These are phyloP conservation scores for Athripsodes cinereus DNA, from an alignment of 2,888 invertebrate genomes.

Conservation along the genomic window DNA sequence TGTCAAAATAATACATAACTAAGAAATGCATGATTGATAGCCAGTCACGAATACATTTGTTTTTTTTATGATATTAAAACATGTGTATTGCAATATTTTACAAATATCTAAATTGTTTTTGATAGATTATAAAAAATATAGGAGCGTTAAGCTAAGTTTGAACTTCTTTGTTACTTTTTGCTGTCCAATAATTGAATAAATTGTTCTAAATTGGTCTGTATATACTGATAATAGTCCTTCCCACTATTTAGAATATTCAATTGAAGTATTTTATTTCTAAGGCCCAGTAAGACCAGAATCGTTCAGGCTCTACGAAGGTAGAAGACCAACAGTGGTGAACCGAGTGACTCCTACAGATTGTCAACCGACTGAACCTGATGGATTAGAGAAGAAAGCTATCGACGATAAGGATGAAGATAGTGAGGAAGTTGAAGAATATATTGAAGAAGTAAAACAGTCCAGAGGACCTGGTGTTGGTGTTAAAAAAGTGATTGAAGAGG, in stretches of 20 bases:
- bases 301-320: slow-evolving; percentile 19
- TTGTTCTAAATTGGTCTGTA: not conserved
- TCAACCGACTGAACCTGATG: slow-evolving; percentile 17
- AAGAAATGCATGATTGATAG: no score
- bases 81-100: no score
- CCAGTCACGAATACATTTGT: no score
- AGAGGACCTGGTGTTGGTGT: not conserved
- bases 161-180: no score
- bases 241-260: not conserved
- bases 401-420: slow-evolving; percentile 8
- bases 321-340: slow-evolving; percentile 7
- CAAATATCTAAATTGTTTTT: no score
- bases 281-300: slow-evolving; percentile 27
- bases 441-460: slow-evolving; percentile 5
- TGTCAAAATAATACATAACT: no score
- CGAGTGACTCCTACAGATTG: slow-evolving; percentile 21
- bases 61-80: no score
- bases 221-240: no score
- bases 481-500: slow-evolving; percentile 19
- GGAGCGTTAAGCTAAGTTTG: no score
- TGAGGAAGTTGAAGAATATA: slow-evolving; percentile 9
- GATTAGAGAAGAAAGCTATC: slow-evolving; percentile 2
- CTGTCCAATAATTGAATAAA: no score
- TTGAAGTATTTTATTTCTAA: slow-evolving; percentile 3
- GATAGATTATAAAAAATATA: not conserved